Evolutionary conservation across 2,888 invertebrate species (phyloP).

Genomic region (Thumatha senex): DNA sequence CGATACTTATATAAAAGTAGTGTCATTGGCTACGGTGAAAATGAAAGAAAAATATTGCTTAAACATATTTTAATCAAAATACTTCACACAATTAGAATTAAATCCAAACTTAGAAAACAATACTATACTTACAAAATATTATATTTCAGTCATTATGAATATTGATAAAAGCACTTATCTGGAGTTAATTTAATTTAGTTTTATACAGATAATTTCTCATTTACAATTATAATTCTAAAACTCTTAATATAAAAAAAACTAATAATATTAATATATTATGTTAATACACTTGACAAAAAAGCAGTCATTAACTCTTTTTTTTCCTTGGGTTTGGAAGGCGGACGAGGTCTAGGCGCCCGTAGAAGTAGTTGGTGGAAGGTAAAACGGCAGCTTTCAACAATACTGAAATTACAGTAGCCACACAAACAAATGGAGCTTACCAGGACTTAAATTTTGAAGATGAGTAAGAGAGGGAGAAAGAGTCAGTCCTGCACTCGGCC

Average conservation of each 20-base stretch:
- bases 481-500: no score
- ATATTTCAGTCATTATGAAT: constrained; percentile 32
- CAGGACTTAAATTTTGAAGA: no score
- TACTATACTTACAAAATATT: constrained; percentile 29
- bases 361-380: no score
- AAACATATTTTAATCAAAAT: constrained; percentile 27
- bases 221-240: constrained; percentile 14
- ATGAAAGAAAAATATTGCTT: background rate
- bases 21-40: no score
- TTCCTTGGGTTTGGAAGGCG: no score
- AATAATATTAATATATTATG: constrained; percentile 19
- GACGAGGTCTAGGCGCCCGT: no score
- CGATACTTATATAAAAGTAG: no score
- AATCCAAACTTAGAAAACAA: constrained; percentile 33
- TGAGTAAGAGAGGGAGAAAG: no score
- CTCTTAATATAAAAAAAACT: constrained; percentile 24
- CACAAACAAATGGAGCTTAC: no score
- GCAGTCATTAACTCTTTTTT: no score
- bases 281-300: constrained; percentile 21
- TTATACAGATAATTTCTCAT: constrained; percentile 15
- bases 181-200: constrained; percentile 4
- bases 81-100: constrained; percentile 23
- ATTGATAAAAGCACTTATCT: constrained; percentile 15
- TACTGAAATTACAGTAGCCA: no score
- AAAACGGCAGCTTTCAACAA: no score